phyloP scores from a whole-genome alignment of 35 echinoderm and acorn worm species.

The Eucidaris tribuloides region DNA sequence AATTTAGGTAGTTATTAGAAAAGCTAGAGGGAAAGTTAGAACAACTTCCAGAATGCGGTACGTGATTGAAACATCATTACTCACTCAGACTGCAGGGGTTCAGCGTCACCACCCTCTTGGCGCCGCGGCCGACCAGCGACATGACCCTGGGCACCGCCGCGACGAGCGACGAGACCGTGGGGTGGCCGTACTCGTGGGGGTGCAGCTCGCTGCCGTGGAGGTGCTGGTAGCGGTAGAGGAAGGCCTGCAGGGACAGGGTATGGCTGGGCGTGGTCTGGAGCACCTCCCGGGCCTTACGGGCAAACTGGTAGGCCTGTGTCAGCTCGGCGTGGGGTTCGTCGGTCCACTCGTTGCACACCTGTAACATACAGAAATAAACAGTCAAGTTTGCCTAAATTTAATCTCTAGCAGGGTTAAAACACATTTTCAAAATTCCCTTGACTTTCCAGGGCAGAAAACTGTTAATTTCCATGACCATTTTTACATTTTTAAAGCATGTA shows the following conservation, averaged over 20 bases:
- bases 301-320: constrained; percentile 91
- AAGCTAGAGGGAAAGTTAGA: no score
- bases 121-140: constrained; percentile 69
- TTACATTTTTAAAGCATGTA: no score
- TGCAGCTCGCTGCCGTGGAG: constrained; percentile 26
- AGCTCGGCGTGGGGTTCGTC: constrained; percentile 66
- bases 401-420: background rate
- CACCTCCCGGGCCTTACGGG: constrained; percentile 55
- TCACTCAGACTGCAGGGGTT: constrained; percentile 59
- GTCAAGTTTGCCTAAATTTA: no score
- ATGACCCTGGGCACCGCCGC: constrained; percentile 74
- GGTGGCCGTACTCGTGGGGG: constrained; percentile 68
- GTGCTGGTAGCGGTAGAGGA: constrained; percentile 48
- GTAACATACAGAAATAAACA: background rate
- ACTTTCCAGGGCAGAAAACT: no score
- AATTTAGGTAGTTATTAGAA: no score
- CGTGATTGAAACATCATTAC: no score
- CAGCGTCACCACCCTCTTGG: constrained; percentile 51
- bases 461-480: no score
- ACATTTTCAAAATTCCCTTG: background rate
- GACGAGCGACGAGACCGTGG: constrained; percentile 65
- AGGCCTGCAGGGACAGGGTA: constrained; percentile 67
- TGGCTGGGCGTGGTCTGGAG: constrained; percentile 39
- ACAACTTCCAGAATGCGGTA: no score
- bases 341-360: constrained; percentile 92